Percentiles rank a stretch among this genome's conserved stretches.
These are phyloP conservation scores for Zygaena filipendulae DNA, from an alignment of 2,888 invertebrate species.

Conservation along the genomic window DNA sequence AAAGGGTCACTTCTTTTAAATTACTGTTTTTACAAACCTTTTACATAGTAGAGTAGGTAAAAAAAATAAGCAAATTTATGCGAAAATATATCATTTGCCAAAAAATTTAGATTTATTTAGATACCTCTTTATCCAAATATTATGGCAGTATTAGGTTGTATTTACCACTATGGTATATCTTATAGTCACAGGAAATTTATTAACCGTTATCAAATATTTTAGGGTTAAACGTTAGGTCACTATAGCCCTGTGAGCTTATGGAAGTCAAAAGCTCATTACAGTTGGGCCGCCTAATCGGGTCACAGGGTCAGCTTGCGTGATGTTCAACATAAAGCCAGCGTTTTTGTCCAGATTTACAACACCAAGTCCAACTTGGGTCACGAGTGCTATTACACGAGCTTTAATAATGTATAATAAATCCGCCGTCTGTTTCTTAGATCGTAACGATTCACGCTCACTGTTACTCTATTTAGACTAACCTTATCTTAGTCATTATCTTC, in stretches of 20 bases:
- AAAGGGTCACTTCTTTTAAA: too few relatives aligned
- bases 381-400: constrained; percentile 45
- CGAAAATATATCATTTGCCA: too few relatives aligned
- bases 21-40: too few relatives aligned
- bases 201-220: too few relatives aligned
- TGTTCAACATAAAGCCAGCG: constrained; percentile 45
- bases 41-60: too few relatives aligned
- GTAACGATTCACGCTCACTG: constrained; percentile 24
- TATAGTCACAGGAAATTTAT: too few relatives aligned
- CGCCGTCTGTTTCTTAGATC: constrained; percentile 25
- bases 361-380: constrained; percentile 45
- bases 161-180: too few relatives aligned
- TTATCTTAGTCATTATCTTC: constrained; percentile 36
- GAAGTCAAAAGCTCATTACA: background rate
- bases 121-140: too few relatives aligned
- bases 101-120: too few relatives aligned
- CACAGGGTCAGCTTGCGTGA: constrained; percentile 55
- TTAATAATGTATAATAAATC: constrained; percentile 54
- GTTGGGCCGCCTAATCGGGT: constrained; percentile 29
- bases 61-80: too few relatives aligned
- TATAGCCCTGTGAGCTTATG: constrained; percentile 1
- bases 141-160: too few relatives aligned
- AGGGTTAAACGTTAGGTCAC: too few relatives aligned
- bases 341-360: constrained; percentile 52
- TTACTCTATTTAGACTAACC: constrained; percentile 28